A percentile compares a stretch with the other conserved stretches of the same genome.
phyloP scores from a whole-genome alignment of 2,797 vertebrate species.

The Gallirallus australis region DNA sequence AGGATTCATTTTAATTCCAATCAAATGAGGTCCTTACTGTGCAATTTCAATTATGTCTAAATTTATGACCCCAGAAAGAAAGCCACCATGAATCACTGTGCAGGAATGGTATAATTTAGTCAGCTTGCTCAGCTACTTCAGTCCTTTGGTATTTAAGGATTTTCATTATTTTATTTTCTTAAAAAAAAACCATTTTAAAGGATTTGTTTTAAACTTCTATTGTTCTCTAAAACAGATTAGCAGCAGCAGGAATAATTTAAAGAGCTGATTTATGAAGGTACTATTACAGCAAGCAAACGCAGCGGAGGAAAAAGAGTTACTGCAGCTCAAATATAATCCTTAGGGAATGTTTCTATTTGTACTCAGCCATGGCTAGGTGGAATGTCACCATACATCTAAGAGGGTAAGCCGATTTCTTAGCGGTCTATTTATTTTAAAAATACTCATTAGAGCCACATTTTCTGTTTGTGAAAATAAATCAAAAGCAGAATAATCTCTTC shows the following conservation, averaged over 20 bases:
- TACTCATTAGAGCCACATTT: neutral
- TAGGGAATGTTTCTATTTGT: slow-evolving; percentile 45
- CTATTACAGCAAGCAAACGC: neutral
- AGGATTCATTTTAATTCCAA: neutral
- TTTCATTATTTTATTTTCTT: slow-evolving; percentile 15
- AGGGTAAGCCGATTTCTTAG: slow-evolving; percentile 29
- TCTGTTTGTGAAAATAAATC: neutral
- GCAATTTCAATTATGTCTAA: neutral
- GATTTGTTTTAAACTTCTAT: slow-evolving; percentile 7
- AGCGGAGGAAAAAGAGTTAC: neutral
- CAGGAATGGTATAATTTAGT: neutral
- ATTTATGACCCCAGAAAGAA: neutral
- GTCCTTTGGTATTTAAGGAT: slow-evolving; percentile 16
- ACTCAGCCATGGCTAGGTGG: neutral
- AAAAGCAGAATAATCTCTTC: neutral
- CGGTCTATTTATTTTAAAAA: neutral
- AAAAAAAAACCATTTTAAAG: neutral
- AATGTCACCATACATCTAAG: slow-evolving; percentile 16
- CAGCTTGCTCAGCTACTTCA: slow-evolving; percentile 12
- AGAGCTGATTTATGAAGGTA: neutral
- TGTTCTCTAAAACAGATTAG: slow-evolving; percentile 21
- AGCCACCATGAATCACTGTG: neutral
- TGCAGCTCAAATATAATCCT: slow-evolving; percentile 45
- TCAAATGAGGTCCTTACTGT: neutral
- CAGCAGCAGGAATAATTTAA: slow-evolving; percentile 22